Evolutionary conservation across 2,113 vertebrate species (phyloP), one percentile per base, ranked within the genome.

Genomic region (Tachuris rubrigastra): DNA sequence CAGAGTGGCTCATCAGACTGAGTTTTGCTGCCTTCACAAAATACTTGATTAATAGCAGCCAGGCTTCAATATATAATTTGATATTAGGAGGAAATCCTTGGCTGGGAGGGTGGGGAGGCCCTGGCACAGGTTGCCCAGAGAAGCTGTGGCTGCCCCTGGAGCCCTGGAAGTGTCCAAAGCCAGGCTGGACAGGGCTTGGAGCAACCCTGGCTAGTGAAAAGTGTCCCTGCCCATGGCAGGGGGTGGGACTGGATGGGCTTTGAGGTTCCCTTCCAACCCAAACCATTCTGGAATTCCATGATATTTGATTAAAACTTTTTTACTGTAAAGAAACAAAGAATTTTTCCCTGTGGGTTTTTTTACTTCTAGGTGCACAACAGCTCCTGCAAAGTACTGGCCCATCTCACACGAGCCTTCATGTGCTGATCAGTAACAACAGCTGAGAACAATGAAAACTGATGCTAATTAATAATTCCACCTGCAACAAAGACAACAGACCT

Each of bases 161-260:
- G 62, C 47, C 55, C 47, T 76, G 79, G 47, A 0, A 63, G 3
- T 63, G 72, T 0, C 55, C 87, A 23, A 42, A 4, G 5, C 9
- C n/a, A 55, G 53, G 28, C 0, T 67, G 42, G 75, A 49, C 0
- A 0, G 31, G 8, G 14, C 22, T 50, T 23, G 37, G 62, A 60
- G 11, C 14, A 8, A 0, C 8, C 30, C 76, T 41, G n/a, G 17
- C 47, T 0, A 0, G 21, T 76, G 79, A 55, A 0, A 83, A 17
- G 6, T 68, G n/a, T 55, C 47, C 30, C n/a, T 76, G 62, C 10
- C 23, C 16, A 6, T 47, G 46, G 12, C 28, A 59, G 25, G 10
- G 21, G 14, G 1, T 33, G 28, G 62, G 0, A 68, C 0, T 1
- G 14, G 33, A 9, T 55, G 25, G 2, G 4, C 4, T 49, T 76